Evolutionary conservation across 2,113 vertebrate genomes (phyloP).

Genomic region (Macquaria ambigua): DNA sequence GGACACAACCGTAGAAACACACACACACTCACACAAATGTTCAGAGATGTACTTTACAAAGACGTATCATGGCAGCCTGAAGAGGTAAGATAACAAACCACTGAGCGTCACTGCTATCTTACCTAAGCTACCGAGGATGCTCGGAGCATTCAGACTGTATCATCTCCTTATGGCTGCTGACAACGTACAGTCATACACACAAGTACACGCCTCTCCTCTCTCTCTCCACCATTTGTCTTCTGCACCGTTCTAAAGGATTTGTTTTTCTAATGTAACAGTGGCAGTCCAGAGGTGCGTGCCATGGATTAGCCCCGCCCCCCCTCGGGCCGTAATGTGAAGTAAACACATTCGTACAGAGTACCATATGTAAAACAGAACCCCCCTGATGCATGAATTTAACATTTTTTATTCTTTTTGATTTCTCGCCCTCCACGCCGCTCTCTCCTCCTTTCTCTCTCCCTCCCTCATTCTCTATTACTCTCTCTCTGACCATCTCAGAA

Average conservation of each 20-base stretch:
- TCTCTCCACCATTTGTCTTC: conserved; percentile 43
- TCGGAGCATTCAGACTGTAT: conserved; percentile 54
- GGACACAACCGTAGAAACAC: conserved; percentile 23
- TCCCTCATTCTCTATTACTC: conserved; percentile 27
- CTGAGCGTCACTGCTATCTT: conserved; percentile 42
- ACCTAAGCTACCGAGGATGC: conserved; percentile 30
- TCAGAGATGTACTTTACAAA: conserved; percentile 50
- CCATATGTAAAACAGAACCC: conserved; percentile 78
- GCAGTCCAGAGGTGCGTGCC: conserved; percentile 70
- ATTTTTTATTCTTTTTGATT: conserved; percentile 84
- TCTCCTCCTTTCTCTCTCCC: conserved; percentile 33
- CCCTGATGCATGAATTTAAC: conserved; percentile 75
- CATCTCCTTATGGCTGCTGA: conserved; percentile 57
- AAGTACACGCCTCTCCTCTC: conserved; percentile 20
- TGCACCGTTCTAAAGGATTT: conserved; percentile 50
- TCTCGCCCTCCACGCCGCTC: conserved; percentile 39
- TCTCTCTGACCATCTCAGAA: conserved; percentile 81
- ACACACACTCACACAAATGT: conserved; percentile 25
- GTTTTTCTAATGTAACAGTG: conserved; percentile 68
- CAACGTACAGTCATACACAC: conserved; percentile 34
- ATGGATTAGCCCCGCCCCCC: conserved; percentile 32
- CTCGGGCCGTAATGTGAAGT: conserved; percentile 55
- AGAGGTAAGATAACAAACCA: conserved; percentile 62
- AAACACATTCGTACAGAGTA: conserved; percentile 72
- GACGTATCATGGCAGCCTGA: conserved; percentile 50